Evolutionary conservation across 2,113 vertebrate genomes (phyloP).

Genomic region (Tenrec ecaudatus): DNA sequence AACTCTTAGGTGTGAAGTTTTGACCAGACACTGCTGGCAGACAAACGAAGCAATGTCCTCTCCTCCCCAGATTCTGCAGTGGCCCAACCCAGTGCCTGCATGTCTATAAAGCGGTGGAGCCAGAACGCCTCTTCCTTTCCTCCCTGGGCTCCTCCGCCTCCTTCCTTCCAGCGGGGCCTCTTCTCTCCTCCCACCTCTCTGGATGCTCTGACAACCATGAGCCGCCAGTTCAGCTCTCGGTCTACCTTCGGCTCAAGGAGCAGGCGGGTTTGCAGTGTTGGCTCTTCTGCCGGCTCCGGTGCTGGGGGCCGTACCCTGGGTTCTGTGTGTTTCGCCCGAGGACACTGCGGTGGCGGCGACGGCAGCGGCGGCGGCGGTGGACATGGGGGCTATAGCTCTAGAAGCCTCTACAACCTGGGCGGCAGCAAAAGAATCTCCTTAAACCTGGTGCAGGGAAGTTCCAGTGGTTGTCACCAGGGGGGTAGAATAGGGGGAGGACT

Average conservation of each 20-base stretch:
- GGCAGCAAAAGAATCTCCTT: slow-evolving; percentile 39
- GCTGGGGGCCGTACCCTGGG: slow-evolving; percentile 4
- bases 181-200: slow-evolving; percentile 37
- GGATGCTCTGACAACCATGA: slow-evolving; percentile 56
- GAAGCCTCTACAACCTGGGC: slow-evolving; percentile 57
- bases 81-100: slow-evolving; percentile 62
- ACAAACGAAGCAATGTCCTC: slow-evolving; percentile 58
- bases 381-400: slow-evolving; percentile 50
- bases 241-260: slow-evolving; percentile 71
- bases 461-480: slow-evolving; percentile 60
- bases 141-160: slow-evolving; percentile 7
- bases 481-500: neutral
- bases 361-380: too few species aligned
- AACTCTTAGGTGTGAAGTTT: slow-evolving; percentile 74
- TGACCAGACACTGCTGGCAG: slow-evolving; percentile 63
- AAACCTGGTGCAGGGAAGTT: slow-evolving; percentile 16
- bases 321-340: slow-evolving; percentile 13
- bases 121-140: slow-evolving; percentile 36
- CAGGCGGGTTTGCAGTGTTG: neutral
- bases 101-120: slow-evolving; percentile 71
- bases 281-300: slow-evolving; percentile 48
- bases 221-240: slow-evolving; percentile 70
- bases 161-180: slow-evolving; percentile 40
- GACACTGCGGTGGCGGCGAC: neutral
- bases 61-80: slow-evolving; percentile 55